phyloP scores from a whole-genome alignment of 2,888 invertebrate genomes.

The Teleiodes luculella region DNA sequence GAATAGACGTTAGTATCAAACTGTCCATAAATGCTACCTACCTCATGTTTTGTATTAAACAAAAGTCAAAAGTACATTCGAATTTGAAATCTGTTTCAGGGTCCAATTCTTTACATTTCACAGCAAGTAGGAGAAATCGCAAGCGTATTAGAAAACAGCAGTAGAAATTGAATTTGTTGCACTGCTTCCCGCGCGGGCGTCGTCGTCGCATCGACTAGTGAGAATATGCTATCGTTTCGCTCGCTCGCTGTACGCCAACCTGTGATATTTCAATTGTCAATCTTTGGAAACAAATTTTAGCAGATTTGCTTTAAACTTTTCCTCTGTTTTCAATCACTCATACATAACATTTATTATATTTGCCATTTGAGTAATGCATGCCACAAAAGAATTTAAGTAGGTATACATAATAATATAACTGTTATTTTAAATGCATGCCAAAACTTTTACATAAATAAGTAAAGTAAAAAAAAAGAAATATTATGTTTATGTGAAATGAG shows the following conservation, averaged over 20 bases:
- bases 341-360: no score
- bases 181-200: no score
- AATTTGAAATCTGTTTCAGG: neutral
- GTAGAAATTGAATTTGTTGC: slow-evolving; percentile 1
- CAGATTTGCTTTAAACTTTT: neutral
- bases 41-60: neutral
- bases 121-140: neutral
- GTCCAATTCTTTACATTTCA: neutral
- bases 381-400: no score
- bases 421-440: no score
- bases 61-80: neutral
- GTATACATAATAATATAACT: no score
- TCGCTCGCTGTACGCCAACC: neutral
- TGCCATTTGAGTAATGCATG: no score
- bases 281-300: neutral
- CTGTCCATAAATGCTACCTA: no score
- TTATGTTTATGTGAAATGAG: no score
- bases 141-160: neutral
- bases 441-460: no score
- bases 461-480: no score
- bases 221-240: slow-evolving; percentile 1
- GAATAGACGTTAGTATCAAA: no score
- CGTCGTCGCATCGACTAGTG: neutral
- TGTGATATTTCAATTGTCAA: neutral
- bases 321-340: neutral